Evolutionary conservation across 2,888 invertebrate species (phyloP).

Genomic region (Trissolcus brochymenae): DNA sequence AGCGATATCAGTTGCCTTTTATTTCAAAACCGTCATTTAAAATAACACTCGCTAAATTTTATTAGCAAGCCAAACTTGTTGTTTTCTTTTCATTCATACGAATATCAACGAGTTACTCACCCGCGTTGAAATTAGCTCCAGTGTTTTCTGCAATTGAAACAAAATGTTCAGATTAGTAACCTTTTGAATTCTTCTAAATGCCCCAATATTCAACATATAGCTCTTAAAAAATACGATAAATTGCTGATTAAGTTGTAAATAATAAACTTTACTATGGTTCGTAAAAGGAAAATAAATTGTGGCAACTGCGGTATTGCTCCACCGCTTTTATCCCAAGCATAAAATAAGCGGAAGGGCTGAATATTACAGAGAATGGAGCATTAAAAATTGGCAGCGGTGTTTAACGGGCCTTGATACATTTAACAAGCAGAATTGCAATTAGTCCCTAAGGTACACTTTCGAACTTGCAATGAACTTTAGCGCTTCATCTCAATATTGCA

Average conservation of each 20-base stretch:
- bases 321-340: constrained; percentile 24
- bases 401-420: constrained; percentile 46
- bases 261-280: no score
- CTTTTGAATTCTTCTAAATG: no score
- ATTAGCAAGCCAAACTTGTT: background rate
- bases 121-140: constrained; percentile 36
- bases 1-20: constrained; percentile 31
- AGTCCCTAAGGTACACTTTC: constrained; percentile 46
- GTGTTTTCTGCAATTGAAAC: constrained; percentile 36
- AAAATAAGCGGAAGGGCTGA: constrained; percentile 27
- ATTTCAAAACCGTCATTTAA: constrained; percentile 40
- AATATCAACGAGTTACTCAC: constrained; percentile 25
- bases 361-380: constrained; percentile 29
- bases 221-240: no score
- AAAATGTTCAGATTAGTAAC: background rate
- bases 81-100: constrained; percentile 1
- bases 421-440: constrained; percentile 50
- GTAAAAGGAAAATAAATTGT: constrained; percentile 18
- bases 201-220: no score
- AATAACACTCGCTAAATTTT: constrained; percentile 25
- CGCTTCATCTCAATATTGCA: constrained; percentile 49
- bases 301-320: background rate
- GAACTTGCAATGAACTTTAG: constrained; percentile 43
- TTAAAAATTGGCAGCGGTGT: constrained; percentile 47
- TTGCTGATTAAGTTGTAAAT: no score